Base-by-base conservation (phyloP, 2,797 vertebrate species). In the Pangasius sanitwongsei region DNA sequence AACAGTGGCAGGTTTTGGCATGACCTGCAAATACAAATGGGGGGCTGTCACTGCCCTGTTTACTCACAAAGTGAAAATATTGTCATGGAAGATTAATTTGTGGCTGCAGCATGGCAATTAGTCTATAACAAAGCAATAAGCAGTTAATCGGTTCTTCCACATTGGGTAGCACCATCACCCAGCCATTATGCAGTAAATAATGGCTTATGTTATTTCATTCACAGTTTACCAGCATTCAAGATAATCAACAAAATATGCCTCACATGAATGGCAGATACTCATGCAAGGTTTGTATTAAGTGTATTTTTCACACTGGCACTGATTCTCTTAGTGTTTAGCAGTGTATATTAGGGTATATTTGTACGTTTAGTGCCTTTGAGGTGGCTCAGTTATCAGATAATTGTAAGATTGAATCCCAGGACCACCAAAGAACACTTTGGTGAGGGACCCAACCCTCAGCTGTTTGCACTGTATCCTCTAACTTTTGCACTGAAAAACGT, bases 21-120 rank as follows among this genome's bases (percentile, higher is more conserved):
- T 91, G 86, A 91, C 92, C 90, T 92, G 91, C 92, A 92, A 91
- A 91, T 92, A 92, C 90, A 93, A 92, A 93, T 86, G 86, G 90
- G 86, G 84, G 83, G 86, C 85, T 86, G 86, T 87, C 83, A 87
- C 82, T 81, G 87, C 53, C 87, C 77, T 94, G 92, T 92, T 93
- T 93, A 91, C 90, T 90, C 89, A 89, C 72, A 89, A 85, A 91
- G 78, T 86, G 80, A 85, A 89, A 91, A 90, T 85, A 90, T 85
- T 90, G 91, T 90, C 92, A 91, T 65, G 63, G 84, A 86, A 83
- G 88, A 91, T 91, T 90, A 90, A 89, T 88, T 92, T 89, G 88
- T 77, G 55, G 85, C 85, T 80, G 86, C 70, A 34, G 85, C 65
- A 48, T 85, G 75, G 88, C 90, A 90, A 90, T 89, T 89, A 87